phyloP scores from a whole-genome alignment of 2,888 invertebrate species.

The Galeopsomyia nigrocyanea region DNA sequence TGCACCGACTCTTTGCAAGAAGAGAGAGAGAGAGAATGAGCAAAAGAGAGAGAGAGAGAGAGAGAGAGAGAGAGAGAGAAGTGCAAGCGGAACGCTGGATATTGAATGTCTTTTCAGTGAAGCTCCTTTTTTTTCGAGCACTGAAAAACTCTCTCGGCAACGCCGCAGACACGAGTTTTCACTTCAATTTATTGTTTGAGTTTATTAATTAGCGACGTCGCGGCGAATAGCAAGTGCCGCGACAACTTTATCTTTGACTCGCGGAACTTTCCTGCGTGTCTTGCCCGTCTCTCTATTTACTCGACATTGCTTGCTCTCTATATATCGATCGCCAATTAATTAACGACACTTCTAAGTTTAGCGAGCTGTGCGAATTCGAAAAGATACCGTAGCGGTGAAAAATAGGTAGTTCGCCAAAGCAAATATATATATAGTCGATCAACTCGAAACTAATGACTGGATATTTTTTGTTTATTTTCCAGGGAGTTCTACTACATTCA shows the following conservation, averaged over 20 bases:
- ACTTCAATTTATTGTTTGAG: constrained; percentile 51
- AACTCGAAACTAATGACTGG: no score
- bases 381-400: no score
- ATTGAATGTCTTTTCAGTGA: no score
- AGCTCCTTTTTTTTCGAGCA: no score
- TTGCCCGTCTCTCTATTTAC: constrained; percentile 41
- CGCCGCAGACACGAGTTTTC: constrained; percentile 49
- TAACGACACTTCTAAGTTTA: constrained; percentile 49
- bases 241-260: no score
- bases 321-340: constrained; percentile 60
- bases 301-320: constrained; percentile 9
- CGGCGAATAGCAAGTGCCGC: constrained; percentile 11
- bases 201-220: constrained; percentile 46
- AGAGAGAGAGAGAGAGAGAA: no score
- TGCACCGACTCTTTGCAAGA: constrained; percentile 54
- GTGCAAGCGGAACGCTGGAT: no score
- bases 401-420: no score
- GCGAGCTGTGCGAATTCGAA: constrained; percentile 6
- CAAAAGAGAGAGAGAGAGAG: no score
- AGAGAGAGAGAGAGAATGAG: constrained; percentile 25
- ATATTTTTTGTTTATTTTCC: constrained; percentile 64
- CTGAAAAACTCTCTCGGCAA: constrained; percentile 48
- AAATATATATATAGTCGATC: no score
- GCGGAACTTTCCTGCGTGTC: constrained; percentile 37
- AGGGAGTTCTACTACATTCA: constrained; percentile 99